phyloP scores from a whole-genome alignment of 2,888 invertebrate genomes.

The Lamellibrachia columna region DNA sequence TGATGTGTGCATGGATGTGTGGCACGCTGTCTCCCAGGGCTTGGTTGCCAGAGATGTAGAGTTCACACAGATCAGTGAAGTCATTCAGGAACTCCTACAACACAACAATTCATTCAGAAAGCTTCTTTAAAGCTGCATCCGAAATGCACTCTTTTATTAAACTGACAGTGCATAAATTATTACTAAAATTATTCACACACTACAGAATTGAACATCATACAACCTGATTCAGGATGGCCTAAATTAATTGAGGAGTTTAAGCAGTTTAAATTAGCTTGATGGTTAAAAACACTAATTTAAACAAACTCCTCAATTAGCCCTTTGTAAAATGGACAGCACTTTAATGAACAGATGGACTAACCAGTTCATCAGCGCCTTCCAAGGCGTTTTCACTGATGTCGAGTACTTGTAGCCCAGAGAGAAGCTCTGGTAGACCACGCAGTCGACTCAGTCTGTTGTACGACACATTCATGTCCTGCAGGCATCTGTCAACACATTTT shows the following conservation, averaged over 20 bases:
- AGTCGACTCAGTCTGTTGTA: neutral
- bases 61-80: neutral
- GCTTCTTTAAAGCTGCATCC: neutral
- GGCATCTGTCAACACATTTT: neutral
- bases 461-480: neutral
- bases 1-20: neutral
- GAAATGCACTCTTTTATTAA: too few relatives aligned
- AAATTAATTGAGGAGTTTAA: neutral
- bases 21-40: neutral
- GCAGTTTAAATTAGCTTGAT: too few relatives aligned
- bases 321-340: too few relatives aligned
- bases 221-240: neutral
- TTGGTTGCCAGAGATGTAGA: neutral
- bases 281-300: too few relatives aligned
- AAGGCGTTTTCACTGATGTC: neutral
- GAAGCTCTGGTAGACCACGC: neutral
- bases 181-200: too few relatives aligned
- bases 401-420: neutral
- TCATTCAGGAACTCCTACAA: neutral
- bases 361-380: neutral
- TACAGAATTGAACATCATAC: neutral
- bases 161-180: too few relatives aligned
- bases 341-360: neutral
- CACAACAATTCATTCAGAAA: neutral
- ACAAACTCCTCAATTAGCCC: too few relatives aligned